Evolutionary conservation across 1,140 invertebrate species (phyloP), one percentile per base, ranked within the genome.

Genomic region (Dreissena polymorpha): DNA sequence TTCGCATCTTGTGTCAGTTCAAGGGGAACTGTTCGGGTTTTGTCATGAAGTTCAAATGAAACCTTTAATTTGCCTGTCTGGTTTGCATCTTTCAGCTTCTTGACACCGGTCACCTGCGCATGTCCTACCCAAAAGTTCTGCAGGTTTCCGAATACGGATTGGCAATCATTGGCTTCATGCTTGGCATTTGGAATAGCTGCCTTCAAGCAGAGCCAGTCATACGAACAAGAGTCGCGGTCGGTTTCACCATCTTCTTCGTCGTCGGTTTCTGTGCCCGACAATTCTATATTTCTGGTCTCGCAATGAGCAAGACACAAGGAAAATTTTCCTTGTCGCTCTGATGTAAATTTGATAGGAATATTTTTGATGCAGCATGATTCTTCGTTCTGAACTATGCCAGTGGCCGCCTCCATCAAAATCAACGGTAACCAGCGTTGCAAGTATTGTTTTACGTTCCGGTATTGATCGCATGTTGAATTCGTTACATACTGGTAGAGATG

Each of bases 401-500:
- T 57, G 0, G 87, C 87, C n/a, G 87, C 79, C 74, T 88, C 85
- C 85, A 88, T 86, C 63, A 83, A 68, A 21, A 86, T 72, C 6
- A 88, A n/a, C 0, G 87, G 80, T 14, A 82, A 23, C 87, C 83
- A 86, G n/a, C 71, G 70, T 25, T 77, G 39, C 10, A 73, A 51
- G 75, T 88, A 88, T 1, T 83, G 70, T 72, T 72, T 76, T 5
- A 84, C 68, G 18, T n/a, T 55, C 16, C 51, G 12, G 65, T 85
- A 85, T 21, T 64, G 70, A 29, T 78, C 65, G 14, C 14, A 25
- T 21, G 71, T 81, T 8, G 49, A 51, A 10, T 60, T n/a, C 53
- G 80, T 74, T 21, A 81, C 74, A 64, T 70, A 77, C 13, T 74
- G 57, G 14, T 29, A 68, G 8, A 88, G 67, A 25, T 64, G 53